A percentile compares a stretch with the other conserved stretches of the same genome.
phyloP scores from a whole-genome alignment of 2,113 vertebrate species.

The Rhegmatorhina hoffmannsi region DNA sequence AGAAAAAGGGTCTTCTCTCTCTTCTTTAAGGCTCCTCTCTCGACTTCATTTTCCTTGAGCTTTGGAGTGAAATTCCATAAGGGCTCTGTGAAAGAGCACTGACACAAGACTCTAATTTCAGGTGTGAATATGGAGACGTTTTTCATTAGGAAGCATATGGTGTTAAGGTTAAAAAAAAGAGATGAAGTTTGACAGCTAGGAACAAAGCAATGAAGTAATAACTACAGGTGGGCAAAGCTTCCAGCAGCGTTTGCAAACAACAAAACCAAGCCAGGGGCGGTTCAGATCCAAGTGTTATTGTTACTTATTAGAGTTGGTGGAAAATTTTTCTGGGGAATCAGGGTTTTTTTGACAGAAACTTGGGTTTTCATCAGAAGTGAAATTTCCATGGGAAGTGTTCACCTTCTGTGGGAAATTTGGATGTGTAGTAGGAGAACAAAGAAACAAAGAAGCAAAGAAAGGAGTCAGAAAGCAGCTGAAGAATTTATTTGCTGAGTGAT shows the following conservation, averaged over 20 bases:
- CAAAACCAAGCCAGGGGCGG: constrained; percentile 41
- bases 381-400: constrained; percentile 20
- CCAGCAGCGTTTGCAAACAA: constrained; percentile 68
- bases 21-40: background rate
- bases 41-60: background rate
- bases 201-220: constrained; percentile 68
- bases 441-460: rapidly evolving
- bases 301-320: constrained; percentile 27
- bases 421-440: background rate
- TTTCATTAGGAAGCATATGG: constrained; percentile 69
- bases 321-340: background rate
- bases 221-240: constrained; percentile 69
- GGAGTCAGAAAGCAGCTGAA: background rate
- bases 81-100: constrained; percentile 18
- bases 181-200: constrained; percentile 59
- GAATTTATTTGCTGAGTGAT: background rate
- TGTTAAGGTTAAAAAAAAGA: constrained; percentile 52
- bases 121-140: constrained; percentile 61
- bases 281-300: constrained; percentile 50
- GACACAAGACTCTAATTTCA: constrained; percentile 55
- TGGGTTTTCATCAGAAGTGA: constrained; percentile 43
- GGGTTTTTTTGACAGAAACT: constrained; percentile 25
- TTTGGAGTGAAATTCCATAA: background rate
- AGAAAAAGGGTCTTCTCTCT: background rate
- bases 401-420: background rate